A percentile compares a stretch with the other conserved stretches of the same genome.
Conservation (phyloP, 2,113 vertebrate genomes). For the Coturnix japonica region DNA sequence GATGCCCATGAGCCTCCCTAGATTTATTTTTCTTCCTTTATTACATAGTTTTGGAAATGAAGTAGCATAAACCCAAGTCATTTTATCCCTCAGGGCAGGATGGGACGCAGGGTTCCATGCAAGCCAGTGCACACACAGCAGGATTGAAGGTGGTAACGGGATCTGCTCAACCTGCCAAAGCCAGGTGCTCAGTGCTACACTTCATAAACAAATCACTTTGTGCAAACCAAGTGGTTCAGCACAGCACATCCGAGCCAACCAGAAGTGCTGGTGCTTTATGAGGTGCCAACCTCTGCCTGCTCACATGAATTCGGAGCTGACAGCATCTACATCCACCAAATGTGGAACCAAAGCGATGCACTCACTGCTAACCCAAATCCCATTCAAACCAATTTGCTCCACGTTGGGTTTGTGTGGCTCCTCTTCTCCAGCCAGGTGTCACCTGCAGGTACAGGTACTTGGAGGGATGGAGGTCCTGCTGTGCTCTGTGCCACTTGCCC, state of each 20-base stretch:
- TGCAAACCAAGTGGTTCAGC: neutral
- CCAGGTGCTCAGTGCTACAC: too few species aligned
- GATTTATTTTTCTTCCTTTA: neutral
- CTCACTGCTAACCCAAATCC: neutral
- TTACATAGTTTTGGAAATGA: neutral
- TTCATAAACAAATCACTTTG: too few species aligned
- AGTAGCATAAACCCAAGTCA: neutral
- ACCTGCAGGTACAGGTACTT: rapidly evolving
- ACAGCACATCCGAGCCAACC: neutral
- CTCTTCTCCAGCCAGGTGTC: neutral
- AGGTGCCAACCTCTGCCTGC: neutral
- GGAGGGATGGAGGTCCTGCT: neutral
- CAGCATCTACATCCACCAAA: neutral
- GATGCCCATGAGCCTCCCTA: neutral
- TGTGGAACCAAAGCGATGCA: neutral
- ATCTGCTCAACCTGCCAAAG: too few species aligned
- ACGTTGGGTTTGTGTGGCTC: neutral
- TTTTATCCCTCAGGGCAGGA: neutral
- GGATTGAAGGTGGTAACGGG: too few species aligned
- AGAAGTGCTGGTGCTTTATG: neutral
- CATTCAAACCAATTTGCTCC: neutral
- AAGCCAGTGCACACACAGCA: too few species aligned
- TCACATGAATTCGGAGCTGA: neutral
- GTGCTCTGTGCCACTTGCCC: neutral
- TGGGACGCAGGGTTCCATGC: too few species aligned